These are phyloP conservation scores for Pseudorasbora parva DNA, from an alignment of 2,113 vertebrate species.

Conservation along the genomic window DNA sequence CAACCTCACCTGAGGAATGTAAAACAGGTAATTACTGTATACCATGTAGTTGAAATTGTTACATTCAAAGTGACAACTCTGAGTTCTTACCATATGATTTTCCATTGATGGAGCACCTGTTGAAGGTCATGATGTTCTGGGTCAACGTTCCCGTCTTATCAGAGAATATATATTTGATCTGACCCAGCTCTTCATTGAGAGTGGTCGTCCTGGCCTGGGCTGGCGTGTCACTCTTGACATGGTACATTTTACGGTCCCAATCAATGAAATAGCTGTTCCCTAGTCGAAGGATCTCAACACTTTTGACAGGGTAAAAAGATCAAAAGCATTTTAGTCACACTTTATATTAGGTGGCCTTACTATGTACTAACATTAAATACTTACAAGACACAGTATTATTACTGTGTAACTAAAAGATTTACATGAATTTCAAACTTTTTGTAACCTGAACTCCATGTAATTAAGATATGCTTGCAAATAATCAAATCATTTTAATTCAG, in stretches of 20 bases:
- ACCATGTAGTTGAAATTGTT: neutral
- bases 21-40: neutral
- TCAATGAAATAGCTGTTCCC: constrained; percentile 95
- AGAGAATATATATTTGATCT: constrained; percentile 95
- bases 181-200: constrained; percentile 94
- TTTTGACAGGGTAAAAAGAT: constrained; percentile 52
- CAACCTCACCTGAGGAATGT: constrained; percentile 76
- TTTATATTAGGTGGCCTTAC: too few species aligned
- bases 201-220: constrained; percentile 93
- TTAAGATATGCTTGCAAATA: neutral
- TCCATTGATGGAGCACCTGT: constrained; percentile 90
- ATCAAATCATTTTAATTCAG: neutral
- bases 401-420: neutral
- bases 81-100: constrained; percentile 82
- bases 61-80: neutral
- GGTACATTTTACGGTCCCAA: constrained; percentile 97
- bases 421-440: too few species aligned
- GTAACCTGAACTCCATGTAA: too few species aligned
- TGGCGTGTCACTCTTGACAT: constrained; percentile 80
- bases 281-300: constrained; percentile 94
- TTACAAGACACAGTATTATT: too few species aligned
- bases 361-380: too few species aligned
- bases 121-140: constrained; percentile 96
- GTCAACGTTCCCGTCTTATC: constrained; percentile 98
- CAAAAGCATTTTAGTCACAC: neutral